Base-by-base conservation (phyloP, 2,888 invertebrate species). In the Azorinus chamasolen region DNA sequence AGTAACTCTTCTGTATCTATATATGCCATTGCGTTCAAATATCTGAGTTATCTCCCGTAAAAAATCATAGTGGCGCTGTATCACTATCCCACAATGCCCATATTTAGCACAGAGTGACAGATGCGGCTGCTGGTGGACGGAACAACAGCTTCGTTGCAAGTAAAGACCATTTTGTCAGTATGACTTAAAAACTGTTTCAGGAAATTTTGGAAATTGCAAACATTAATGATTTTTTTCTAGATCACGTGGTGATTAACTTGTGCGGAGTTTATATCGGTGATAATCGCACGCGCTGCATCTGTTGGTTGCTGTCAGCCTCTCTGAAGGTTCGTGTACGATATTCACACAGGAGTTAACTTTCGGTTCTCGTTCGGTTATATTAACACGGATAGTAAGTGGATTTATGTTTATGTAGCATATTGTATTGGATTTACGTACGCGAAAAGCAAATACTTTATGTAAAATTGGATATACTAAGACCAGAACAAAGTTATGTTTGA, bases 91-190 rank as follows among this genome's bases (percentile, higher is more conserved):
- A 81, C 68, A 78, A 75, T 81, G 77, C 75, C 79, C 81, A 78
- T 74, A 81, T 75, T 68, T 78, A 81, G 81, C 70, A 41, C 78
- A 81, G 69, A 74, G 62, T 72, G 75, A 75, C 81, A 75, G 81
- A 55, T 78, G 78, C 81, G 71, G 81, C 71, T 69, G 75, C 78
- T 78, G 81, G 64, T 50, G 39, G 50, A 45, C 37, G 24, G 22
- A 46, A 53, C 25, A 25, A 2, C 43, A 55, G 37, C 32, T 32
- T 32, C 16, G 18, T 3, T 39, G n/a, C 14, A 14, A 41, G 45
- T 45, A 45, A 20, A 5, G 6, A 20, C 10, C 32, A 32, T 32
- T 32, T 32, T 32, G 32, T 32, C 32, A 10, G 5, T 32, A 32
- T 32, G 32, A 10, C 32, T 32, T 32, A 32, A 32, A 32, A 32